These are phyloP conservation scores for Montipora sp. DNA, from an alignment of 64 coral and sea anemone genomes.

Conservation along the genomic window DNA sequence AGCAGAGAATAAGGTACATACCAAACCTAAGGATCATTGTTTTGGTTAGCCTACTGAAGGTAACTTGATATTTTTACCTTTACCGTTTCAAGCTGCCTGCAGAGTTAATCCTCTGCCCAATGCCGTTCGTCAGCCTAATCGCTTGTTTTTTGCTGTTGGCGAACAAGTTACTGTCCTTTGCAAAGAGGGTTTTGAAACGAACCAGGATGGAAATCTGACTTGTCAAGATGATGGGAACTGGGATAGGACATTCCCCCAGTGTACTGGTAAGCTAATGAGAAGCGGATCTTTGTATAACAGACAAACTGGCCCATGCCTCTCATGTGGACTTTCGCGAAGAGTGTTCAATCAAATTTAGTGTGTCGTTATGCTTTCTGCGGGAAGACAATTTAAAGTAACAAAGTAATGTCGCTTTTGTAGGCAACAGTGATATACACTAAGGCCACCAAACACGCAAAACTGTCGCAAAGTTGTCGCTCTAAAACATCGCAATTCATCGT, in stretches of 20 bases:
- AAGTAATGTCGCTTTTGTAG: too few species aligned
- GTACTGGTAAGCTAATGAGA: slow-evolving; percentile 14
- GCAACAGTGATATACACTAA: too few species aligned
- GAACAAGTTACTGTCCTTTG: slow-evolving; percentile 26
- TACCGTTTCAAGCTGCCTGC: slow-evolving; percentile 38
- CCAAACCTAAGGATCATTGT: background rate
- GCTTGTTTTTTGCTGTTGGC: slow-evolving; percentile 48
- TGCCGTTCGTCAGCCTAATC: slow-evolving; percentile 30
- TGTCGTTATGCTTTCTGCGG: too few species aligned
- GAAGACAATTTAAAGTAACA: too few species aligned
- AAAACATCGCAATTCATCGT: background rate
- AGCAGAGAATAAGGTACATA: too few species aligned
- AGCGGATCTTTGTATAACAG: background rate
- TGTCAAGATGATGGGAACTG: slow-evolving; percentile 42
- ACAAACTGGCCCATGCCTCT: too few species aligned
- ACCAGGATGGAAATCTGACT: slow-evolving; percentile 46
- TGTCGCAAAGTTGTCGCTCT: background rate
- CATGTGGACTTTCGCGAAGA: too few species aligned
- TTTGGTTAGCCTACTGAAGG: background rate
- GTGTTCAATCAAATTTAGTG: too few species aligned
- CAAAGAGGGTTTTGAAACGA: slow-evolving; percentile 34
- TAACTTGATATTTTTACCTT: background rate
- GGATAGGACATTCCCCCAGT: slow-evolving; percentile 34
- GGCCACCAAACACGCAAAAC: too few species aligned
- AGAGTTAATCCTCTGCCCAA: slow-evolving; percentile 50